Evolutionary conservation across 2,113 vertebrate species (phyloP).

Genomic region (Platysternon megacephalum): DNA sequence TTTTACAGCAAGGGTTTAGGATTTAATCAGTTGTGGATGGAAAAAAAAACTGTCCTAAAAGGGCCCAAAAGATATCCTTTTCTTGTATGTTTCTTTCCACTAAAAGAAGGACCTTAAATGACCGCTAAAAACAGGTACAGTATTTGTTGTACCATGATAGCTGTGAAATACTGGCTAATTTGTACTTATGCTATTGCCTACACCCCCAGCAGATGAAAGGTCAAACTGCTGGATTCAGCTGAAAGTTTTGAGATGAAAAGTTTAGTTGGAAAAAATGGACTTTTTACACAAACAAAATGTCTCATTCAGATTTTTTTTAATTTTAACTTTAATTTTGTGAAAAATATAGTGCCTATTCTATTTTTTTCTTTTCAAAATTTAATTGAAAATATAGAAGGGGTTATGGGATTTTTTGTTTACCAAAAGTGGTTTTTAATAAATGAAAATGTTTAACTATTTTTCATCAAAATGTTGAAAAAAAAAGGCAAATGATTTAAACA

Average conservation of each 20-base stretch:
- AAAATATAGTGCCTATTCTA: background rate
- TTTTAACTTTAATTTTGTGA: background rate
- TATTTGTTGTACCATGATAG: background rate
- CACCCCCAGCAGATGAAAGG: background rate
- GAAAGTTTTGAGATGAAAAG: background rate
- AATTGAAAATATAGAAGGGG: background rate
- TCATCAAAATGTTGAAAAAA: background rate
- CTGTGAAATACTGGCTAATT: background rate
- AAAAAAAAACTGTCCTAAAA: background rate
- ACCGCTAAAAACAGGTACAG: background rate
- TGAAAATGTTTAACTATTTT: background rate
- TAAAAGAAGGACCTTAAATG: fast-evolving
- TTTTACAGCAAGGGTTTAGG: background rate
- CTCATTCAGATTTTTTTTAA: background rate
- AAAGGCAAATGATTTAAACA: background rate
- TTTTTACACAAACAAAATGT: background rate
- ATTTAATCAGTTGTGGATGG: background rate
- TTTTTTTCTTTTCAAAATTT: background rate
- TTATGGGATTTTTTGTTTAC: background rate
- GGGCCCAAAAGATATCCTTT: background rate
- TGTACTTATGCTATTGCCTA: background rate
- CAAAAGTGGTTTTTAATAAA: background rate
- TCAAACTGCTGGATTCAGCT: background rate
- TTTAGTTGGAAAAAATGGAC: background rate
- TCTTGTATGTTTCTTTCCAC: background rate